Percentiles rank a stretch among this genome's conserved stretches.
These are phyloP conservation scores for Calameuta idolon DNA, from an alignment of 2,888 invertebrate genomes.

Conservation along the genomic window DNA sequence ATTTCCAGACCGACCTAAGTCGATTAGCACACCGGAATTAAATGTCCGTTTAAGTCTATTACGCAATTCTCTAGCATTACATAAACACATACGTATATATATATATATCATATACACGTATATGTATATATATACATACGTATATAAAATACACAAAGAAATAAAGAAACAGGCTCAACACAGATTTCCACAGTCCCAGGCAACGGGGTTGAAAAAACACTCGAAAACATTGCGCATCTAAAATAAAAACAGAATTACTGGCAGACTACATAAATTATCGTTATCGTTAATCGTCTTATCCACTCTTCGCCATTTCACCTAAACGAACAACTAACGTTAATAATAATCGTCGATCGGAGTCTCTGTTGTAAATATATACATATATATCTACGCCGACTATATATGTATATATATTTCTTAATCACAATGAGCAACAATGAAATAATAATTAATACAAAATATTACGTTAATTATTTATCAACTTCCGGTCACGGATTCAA, in stretches of 20 bases:
- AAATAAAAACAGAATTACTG: conserved; percentile 4
- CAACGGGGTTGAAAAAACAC: conserved; percentile 13
- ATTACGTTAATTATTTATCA: background rate
- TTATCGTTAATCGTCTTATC: background rate
- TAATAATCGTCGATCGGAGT: background rate
- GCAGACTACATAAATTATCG: background rate
- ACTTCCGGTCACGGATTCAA: background rate
- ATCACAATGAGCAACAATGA: background rate
- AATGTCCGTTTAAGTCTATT: background rate
- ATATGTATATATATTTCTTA: background rate
- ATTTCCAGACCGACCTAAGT: background rate
- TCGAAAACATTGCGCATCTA: conserved; percentile 5
- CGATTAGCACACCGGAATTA: background rate
- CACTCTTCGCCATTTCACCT: background rate
- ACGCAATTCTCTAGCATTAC: conserved; percentile 3
- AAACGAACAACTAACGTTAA: background rate
- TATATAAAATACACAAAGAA: background rate
- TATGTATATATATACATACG: conserved; percentile 5
- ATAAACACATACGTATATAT: background rate
- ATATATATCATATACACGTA: background rate
- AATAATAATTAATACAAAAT: background rate
- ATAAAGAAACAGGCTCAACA: conserved; percentile 13
- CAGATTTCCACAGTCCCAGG: conserved; percentile 10
- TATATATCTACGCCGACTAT: too few species aligned
- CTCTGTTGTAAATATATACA: background rate